These are phyloP conservation scores for Psix sp. DNA, from an alignment of 1,140 invertebrate species.

Conservation along the genomic window DNA sequence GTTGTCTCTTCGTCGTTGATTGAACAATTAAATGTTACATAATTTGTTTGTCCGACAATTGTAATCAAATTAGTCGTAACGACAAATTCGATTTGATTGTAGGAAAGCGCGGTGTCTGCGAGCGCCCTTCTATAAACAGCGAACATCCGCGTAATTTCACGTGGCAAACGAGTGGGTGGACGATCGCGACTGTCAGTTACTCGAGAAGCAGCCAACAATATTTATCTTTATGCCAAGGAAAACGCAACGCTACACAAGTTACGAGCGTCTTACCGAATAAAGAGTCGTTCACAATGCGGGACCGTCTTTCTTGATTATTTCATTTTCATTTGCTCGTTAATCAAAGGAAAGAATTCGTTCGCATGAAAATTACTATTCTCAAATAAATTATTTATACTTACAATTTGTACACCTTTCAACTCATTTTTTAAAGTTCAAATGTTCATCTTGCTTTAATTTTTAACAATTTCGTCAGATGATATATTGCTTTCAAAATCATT, in stretches of 20 bases:
- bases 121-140: constrained; percentile 50
- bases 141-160: constrained; percentile 54
- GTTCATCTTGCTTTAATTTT: no score
- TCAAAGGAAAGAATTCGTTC: no score
- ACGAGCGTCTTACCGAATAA: constrained; percentile 59
- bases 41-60: constrained; percentile 28
- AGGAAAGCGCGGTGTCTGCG: constrained; percentile 15
- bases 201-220: constrained; percentile 57
- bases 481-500: no score
- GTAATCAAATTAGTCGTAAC: constrained; percentile 18
- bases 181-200: constrained; percentile 59
- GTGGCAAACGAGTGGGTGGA: constrained; percentile 49
- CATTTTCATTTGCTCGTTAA: constrained; percentile 4
- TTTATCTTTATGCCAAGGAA: constrained; percentile 61
- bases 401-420: no score
- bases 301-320: constrained; percentile 15
- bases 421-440: no score
- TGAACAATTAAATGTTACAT: constrained; percentile 32
- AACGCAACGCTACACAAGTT: constrained; percentile 47
- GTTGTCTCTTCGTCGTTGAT: constrained; percentile 20
- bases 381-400: no score
- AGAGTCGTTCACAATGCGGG: constrained; percentile 35
- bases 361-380: no score
- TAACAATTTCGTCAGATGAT: no score
- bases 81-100: constrained; percentile 26